Conservation (phyloP, 2,797 vertebrate species). For the Lemur catta region DNA sequence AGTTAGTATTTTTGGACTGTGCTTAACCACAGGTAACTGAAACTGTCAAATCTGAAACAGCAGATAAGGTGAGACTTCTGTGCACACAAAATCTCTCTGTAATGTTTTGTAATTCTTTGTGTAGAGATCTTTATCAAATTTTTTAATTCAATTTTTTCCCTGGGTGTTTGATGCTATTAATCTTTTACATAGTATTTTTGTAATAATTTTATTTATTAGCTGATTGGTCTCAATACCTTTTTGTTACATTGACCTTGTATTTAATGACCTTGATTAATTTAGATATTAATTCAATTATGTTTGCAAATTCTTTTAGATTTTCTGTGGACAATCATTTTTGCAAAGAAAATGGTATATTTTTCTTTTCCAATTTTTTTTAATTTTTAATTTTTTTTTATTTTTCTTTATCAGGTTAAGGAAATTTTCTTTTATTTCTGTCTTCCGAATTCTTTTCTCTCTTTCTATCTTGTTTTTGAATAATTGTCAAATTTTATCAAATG, state of each 20-base stretch:
- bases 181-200: not conserved
- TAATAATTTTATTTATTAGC: not conserved
- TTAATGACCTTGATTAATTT: not conserved
- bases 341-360: not conserved
- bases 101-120: not conserved
- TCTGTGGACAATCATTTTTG: not conserved
- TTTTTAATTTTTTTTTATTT: not conserved
- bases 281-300: not conserved
- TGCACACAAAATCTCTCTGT: not conserved
- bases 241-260: not conserved
- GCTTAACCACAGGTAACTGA: not conserved
- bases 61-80: not conserved
- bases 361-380: not conserved
- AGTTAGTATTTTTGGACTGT: not conserved
- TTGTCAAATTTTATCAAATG: not conserved
- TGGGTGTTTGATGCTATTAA: not conserved
- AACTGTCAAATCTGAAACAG: not conserved
- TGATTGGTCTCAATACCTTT: not conserved
- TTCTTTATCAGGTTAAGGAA: not conserved
- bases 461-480: not conserved
- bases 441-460: not conserved
- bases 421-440: not conserved
- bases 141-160: not conserved
- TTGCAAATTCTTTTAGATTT: not conserved
- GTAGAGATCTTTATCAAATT: not conserved